A percentile compares a stretch with the other conserved stretches of the same genome.
Conservation (phyloP, 2,888 invertebrate species). For the Drosophila sordidula region DNA sequence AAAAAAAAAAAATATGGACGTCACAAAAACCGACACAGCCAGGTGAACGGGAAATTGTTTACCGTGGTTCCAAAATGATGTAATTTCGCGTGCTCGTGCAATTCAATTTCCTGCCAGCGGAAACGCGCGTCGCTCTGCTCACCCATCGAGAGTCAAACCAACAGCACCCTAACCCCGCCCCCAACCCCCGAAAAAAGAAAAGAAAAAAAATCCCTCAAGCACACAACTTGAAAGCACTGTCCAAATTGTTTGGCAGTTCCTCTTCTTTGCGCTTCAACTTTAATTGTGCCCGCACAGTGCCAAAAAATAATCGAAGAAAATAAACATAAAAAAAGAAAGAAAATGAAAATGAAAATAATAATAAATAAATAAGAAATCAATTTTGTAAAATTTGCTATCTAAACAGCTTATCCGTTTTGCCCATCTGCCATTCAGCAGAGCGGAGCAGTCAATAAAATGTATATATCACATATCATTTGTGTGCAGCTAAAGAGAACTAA, state of each 20-base stretch:
- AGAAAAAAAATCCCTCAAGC: slow-evolving; percentile 13
- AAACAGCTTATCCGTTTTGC: slow-evolving; percentile 59
- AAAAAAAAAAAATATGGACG: slow-evolving; percentile 1
- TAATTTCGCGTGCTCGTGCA: slow-evolving; percentile 84
- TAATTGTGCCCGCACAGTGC: slow-evolving; percentile 50
- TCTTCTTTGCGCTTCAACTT: slow-evolving; percentile 32
- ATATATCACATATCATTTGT: slow-evolving; percentile 33
- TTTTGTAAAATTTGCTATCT: slow-evolving; percentile 60
- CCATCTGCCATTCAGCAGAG: slow-evolving; percentile 27
- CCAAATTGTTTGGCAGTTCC: slow-evolving; percentile 63
- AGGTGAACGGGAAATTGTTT: slow-evolving; percentile 80
- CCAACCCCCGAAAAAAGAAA: slow-evolving; percentile 5
- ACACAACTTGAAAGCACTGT: slow-evolving; percentile 49
- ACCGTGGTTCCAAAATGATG: slow-evolving; percentile 82
- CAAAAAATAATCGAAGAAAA: slow-evolving; percentile 19
- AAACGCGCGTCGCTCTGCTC: slow-evolving; percentile 76
- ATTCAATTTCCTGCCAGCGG: slow-evolving; percentile 83
- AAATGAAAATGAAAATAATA: slow-evolving; percentile 26
- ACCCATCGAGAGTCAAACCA: slow-evolving; percentile 50
- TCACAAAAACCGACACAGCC: slow-evolving; percentile 44
- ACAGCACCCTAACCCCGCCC: slow-evolving; percentile 26
- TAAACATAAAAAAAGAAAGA: slow-evolving; percentile 3
- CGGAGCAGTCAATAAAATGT: slow-evolving; percentile 52
- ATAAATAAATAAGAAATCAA: slow-evolving; percentile 65
- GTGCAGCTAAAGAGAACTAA: neutral